Percentiles rank a stretch among this genome's conserved stretches.
Conservation (phyloP, 2,888 invertebrate species). For the Harpalus rufipes region DNA sequence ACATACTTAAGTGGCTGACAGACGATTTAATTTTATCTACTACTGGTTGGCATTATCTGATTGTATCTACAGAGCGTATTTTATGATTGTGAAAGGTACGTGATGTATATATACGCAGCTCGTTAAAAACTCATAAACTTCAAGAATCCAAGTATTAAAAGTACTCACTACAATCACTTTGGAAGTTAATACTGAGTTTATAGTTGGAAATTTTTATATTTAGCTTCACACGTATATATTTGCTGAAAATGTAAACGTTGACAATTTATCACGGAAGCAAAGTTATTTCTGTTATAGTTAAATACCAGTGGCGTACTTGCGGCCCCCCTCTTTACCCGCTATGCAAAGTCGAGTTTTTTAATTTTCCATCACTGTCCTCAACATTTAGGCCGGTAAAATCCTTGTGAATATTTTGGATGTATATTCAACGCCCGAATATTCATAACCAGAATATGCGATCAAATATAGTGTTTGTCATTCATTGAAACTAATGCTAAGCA, state of each 20-base stretch:
- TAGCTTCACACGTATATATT: conserved; percentile 3
- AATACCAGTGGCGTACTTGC: too few species aligned
- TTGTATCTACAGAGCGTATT: conserved; percentile 39
- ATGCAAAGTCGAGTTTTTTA: too few species aligned
- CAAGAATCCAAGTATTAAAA: conserved; percentile 27
- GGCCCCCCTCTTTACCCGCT: too few species aligned
- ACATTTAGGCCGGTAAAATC: too few species aligned
- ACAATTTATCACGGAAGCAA: background rate
- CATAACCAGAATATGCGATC: too few species aligned
- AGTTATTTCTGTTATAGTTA: too few species aligned
- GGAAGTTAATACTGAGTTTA: conserved; percentile 17
- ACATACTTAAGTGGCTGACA: conserved; percentile 25
- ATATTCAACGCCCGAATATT: too few species aligned
- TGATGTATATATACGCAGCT: conserved; percentile 47
- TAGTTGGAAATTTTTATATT: conserved; percentile 1
- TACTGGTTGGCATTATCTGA: conserved; percentile 34
- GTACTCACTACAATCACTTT: conserved; percentile 26
- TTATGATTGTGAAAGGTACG: conserved; percentile 42
- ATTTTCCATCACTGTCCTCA: too few species aligned
- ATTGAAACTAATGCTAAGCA: too few species aligned
- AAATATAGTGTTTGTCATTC: too few species aligned
- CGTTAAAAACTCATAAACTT: conserved; percentile 36
- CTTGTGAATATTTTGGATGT: too few species aligned
- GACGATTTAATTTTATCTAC: conserved; percentile 20
- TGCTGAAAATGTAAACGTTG: background rate